Percentiles rank a stretch among this genome's conserved stretches.
phyloP scores from a whole-genome alignment of 92 coral and sea anemone species.

The Porites rus region DNA sequence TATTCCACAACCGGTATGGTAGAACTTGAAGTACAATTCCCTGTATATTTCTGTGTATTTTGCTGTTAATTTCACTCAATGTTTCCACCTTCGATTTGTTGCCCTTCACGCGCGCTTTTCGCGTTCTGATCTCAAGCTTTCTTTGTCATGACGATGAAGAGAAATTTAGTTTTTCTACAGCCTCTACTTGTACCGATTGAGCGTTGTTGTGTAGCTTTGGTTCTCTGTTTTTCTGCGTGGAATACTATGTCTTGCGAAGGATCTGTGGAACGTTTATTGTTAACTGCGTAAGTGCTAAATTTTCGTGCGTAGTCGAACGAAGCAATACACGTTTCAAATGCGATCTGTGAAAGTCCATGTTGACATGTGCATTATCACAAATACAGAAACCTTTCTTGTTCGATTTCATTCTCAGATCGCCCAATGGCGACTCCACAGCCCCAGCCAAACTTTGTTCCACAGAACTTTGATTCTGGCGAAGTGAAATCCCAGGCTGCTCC shows the following conservation, averaged over 20 bases:
- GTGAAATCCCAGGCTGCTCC: conserved; percentile 70
- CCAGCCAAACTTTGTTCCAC: conserved; percentile 77
- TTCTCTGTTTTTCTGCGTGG: neutral
- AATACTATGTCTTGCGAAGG: neutral
- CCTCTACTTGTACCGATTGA: neutral
- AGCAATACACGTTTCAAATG: neutral
- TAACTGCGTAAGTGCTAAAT: neutral
- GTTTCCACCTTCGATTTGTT: conserved; percentile 48
- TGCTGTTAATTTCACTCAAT: conserved; percentile 5
- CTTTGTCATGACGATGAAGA: conserved; percentile 25
- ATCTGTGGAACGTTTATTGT: neutral
- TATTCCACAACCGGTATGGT: conserved; percentile 82
- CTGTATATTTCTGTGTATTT: neutral
- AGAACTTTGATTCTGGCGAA: conserved; percentile 63
- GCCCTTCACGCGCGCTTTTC: conserved; percentile 35
- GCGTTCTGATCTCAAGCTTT: conserved; percentile 18
- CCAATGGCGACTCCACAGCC: conserved; percentile 91
- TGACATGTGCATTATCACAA: conserved; percentile 58
- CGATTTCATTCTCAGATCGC: conserved; percentile 73
- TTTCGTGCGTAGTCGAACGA: conserved; percentile 5
- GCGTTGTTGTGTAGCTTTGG: neutral
- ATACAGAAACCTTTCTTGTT: conserved; percentile 45
- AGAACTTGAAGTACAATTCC: conserved; percentile 21
- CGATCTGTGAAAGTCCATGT: conserved; percentile 21
- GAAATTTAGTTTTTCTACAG: conserved; percentile 1